Evolutionary conservation across 2,888 invertebrate species (phyloP).

Genomic region (Tenthredo livida): DNA sequence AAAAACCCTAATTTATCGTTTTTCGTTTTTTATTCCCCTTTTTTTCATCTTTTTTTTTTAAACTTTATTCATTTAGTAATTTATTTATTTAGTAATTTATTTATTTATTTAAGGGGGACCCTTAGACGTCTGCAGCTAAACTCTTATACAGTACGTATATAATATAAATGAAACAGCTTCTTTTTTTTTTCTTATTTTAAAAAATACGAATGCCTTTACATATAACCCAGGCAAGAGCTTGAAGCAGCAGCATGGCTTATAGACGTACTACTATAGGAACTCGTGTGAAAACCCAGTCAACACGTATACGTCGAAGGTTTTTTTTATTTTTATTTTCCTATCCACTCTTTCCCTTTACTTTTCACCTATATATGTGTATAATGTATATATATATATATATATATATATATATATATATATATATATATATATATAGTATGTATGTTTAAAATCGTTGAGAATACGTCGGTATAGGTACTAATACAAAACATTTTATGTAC

Average conservation of each 20-base stretch:
- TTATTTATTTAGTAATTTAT: no score
- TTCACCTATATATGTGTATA: neutral
- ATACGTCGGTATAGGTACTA: neutral
- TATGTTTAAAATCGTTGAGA: neutral
- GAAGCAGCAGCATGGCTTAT: neutral
- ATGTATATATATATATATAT: neutral
- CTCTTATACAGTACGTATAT: no score
- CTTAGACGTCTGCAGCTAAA: no score
- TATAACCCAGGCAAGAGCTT: neutral
- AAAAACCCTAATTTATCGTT: no score
- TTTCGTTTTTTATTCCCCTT: no score
- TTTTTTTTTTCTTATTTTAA: no score
- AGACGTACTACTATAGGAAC: neutral
- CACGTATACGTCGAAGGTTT: neutral
- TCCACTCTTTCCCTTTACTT: neutral
- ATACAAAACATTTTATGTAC: neutral
- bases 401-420: neutral
- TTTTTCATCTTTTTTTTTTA: no score
- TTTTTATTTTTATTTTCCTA: neutral
- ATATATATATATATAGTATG: no score
- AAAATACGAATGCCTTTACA: no score
- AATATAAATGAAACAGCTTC: no score
- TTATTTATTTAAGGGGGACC: no score
- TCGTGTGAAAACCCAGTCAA: neutral
- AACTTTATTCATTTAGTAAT: no score